Evolutionary conservation across 2,113 vertebrate species (phyloP), one percentile per base, ranked within the genome.

Genomic region (Hippolais icterina): DNA sequence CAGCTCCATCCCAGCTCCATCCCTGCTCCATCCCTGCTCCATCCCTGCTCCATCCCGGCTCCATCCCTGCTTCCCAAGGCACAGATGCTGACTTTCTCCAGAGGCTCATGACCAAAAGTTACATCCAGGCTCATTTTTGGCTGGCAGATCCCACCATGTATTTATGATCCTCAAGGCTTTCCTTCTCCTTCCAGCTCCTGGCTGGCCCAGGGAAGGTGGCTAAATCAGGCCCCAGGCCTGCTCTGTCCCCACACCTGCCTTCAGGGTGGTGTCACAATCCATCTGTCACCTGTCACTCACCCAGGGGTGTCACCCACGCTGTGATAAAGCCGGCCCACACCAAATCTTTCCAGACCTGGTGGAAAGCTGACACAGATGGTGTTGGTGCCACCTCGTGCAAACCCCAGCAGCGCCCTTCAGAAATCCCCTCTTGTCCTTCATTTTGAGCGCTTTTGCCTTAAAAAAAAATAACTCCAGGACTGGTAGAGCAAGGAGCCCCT

Each of bases 31-130:
- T 24, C 15, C 22, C 14, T 12, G 25, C 24, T 44, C 11, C 64
- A 77, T 11, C 49, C 29, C 57, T 8, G 14, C 44, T 35, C 4
- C 66, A 49, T 11, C 23, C 33, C 15, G 15, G 23, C 22, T 44
- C 11, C 65, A 74, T 13, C 46, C 33, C 63, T 9, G 4, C 71
- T 82, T 47, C 56, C 60, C 60, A 25, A 42, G 2, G 2, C 3
- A 3, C 0, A 1, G 44, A 54, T 11, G 29, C 14, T 5, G 31
- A 13, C 8, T 7, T 83, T 42, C 31, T 69, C 21, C 68, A 25
- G 37, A 56, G 21, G 25, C 37, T 52, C 1, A 0, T 33, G 15
- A 80, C 8, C 64, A 20, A 68, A 83, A 63, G 14, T 25, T 3
- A 44, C 31, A 10, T 5, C 27, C 27, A 27, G 21, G 17, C 5